A percentile compares a stretch with the other conserved stretches of the same genome.
Evolutionary conservation across 2,113 vertebrate genomes (phyloP).

Genomic region (Corythoichthys haematopterus): DNA sequence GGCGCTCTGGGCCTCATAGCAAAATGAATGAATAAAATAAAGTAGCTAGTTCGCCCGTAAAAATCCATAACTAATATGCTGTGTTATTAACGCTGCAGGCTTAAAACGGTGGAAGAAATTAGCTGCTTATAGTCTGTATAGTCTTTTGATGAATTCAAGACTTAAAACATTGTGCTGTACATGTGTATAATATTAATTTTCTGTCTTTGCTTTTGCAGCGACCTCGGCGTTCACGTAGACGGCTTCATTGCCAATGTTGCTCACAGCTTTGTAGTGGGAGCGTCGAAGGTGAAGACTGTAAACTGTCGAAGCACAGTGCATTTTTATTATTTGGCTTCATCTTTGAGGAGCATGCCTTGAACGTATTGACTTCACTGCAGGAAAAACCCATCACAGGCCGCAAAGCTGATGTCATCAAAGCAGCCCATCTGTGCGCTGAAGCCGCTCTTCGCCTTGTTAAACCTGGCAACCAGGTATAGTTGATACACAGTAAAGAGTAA

Average conservation of each 20-base stretch:
- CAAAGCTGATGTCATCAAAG: conserved; percentile 93
- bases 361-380: conserved; percentile 56
- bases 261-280: conserved; percentile 85
- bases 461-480: conserved; percentile 88
- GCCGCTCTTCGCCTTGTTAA: conserved; percentile 94
- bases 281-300: conserved; percentile 75
- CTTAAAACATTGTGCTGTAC: not conserved
- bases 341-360: not conserved
- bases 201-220: conserved; percentile 67
- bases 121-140: too few species aligned
- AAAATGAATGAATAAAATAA: too few species aligned
- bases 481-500: not conserved
- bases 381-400: conserved; percentile 83
- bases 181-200: not conserved
- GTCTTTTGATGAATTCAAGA: too few species aligned
- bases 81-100: too few species aligned
- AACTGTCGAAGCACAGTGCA: not conserved
- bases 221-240: conserved; percentile 90
- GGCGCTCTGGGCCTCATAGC: too few species aligned
- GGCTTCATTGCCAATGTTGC: conserved; percentile 92
- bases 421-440: conserved; percentile 90
- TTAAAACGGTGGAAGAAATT: too few species aligned
- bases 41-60: too few species aligned
- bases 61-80: too few species aligned
- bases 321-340: not conserved